Evolutionary conservation across 2,113 vertebrate genomes (phyloP).

Genomic region (Orientallactaga bullata): DNA sequence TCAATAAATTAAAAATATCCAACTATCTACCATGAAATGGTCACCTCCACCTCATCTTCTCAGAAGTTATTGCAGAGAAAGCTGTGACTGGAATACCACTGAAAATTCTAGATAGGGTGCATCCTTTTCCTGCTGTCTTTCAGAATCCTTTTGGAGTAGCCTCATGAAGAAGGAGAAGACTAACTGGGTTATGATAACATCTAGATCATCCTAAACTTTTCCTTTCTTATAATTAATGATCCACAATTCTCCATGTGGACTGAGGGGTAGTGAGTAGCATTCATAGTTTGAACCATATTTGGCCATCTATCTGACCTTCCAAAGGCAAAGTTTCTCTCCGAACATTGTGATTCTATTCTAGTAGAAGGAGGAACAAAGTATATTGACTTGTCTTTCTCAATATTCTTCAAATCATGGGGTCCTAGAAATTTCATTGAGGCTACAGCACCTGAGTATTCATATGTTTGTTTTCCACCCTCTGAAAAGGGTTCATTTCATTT

Average conservation of each 20-base stretch:
- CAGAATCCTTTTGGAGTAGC: not conserved
- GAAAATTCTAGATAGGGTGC: not conserved
- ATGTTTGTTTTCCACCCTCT: not conserved
- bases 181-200: not conserved
- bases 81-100: not conserved
- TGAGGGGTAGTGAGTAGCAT: not conserved
- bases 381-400: not conserved
- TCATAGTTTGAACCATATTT: not conserved
- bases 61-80: not conserved
- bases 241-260: not conserved
- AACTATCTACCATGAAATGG: too few species aligned
- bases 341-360: not conserved
- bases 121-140: constrained; percentile 3
- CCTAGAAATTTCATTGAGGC: not conserved
- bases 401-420: not conserved
- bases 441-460: not conserved
- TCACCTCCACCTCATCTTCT: too few species aligned
- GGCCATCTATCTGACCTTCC: not conserved
- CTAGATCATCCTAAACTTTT: not conserved
- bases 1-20: too few species aligned
- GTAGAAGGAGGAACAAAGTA: not conserved
- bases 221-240: not conserved
- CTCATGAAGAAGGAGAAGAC: not conserved
- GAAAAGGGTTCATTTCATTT: not conserved
- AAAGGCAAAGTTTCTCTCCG: not conserved